These are phyloP conservation scores for Aramus guarauna DNA, from an alignment of 2,113 vertebrate genomes.

Conservation along the genomic window DNA sequence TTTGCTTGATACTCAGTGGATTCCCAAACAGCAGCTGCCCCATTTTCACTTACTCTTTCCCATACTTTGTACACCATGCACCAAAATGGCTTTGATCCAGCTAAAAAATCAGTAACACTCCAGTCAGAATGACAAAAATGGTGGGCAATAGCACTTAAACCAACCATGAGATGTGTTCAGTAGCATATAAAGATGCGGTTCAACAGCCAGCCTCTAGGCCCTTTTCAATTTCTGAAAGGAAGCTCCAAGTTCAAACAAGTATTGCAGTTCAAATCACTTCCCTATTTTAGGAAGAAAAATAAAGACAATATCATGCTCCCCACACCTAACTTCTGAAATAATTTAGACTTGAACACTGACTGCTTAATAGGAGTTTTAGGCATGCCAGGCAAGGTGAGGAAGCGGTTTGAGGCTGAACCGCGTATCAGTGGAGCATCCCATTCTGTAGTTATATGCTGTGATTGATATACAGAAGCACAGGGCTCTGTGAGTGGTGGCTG, in stretches of 20 bases:
- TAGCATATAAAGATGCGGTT: background rate
- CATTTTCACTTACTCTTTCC: background rate
- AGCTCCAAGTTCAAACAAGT: background rate
- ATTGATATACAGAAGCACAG: background rate
- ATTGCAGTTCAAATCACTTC: background rate
- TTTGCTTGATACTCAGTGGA: background rate
- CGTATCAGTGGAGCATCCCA: background rate
- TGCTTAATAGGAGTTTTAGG: background rate
- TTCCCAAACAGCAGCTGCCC: background rate
- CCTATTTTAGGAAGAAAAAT: background rate
- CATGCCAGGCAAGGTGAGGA: background rate
- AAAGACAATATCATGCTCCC: background rate
- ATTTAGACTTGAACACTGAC: background rate
- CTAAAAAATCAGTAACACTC: background rate
- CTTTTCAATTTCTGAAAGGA: background rate
- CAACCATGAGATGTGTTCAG: background rate
- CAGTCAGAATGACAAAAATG: background rate
- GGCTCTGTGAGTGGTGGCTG: background rate
- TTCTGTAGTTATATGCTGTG: background rate
- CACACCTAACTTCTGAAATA: background rate
- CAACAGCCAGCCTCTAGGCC: background rate
- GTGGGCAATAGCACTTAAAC: background rate
- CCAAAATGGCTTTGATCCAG: background rate
- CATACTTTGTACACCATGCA: background rate
- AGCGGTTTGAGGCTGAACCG: rapidly evolving